phyloP scores from a whole-genome alignment of 2,797 vertebrate species.

The Orientallactaga sibirica region DNA sequence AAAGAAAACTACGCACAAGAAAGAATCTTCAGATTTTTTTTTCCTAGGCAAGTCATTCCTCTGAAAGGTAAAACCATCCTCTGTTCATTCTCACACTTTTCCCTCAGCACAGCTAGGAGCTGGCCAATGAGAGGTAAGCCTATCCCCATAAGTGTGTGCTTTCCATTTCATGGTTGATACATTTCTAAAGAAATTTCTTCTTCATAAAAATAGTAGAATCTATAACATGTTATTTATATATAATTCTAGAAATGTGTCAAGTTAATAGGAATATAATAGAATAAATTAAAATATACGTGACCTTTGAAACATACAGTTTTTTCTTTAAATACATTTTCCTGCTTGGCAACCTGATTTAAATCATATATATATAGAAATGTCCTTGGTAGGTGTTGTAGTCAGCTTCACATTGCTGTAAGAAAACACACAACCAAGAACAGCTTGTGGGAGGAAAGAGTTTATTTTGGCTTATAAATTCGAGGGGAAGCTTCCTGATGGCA shows the following conservation, averaged over 20 bases:
- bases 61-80: constrained; percentile 60
- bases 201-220: constrained; percentile 49
- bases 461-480: too few relatives aligned
- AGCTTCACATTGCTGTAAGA: too few relatives aligned
- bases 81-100: constrained; percentile 58
- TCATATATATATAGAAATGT: constrained; percentile 7
- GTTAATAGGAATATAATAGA: constrained; percentile 48
- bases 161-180: constrained; percentile 62
- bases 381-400: neutral
- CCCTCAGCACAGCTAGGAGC: constrained; percentile 69
- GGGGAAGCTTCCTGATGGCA: too few relatives aligned
- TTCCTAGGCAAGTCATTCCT: constrained; percentile 68
- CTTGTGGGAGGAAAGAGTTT: too few relatives aligned
- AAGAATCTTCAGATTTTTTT: constrained; percentile 70
- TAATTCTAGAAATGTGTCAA: constrained; percentile 67
- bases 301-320: constrained; percentile 34
- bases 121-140: neutral
- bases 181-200: constrained; percentile 58
- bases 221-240: constrained; percentile 65
- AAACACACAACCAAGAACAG: too few relatives aligned
- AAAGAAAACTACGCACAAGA: constrained; percentile 81
- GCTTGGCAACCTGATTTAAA: constrained; percentile 51
- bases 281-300: neutral
- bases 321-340: neutral
- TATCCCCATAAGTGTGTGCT: neutral